Conservation (phyloP, 2,113 vertebrate genomes). For the Tragelaphus buxtoni region DNA sequence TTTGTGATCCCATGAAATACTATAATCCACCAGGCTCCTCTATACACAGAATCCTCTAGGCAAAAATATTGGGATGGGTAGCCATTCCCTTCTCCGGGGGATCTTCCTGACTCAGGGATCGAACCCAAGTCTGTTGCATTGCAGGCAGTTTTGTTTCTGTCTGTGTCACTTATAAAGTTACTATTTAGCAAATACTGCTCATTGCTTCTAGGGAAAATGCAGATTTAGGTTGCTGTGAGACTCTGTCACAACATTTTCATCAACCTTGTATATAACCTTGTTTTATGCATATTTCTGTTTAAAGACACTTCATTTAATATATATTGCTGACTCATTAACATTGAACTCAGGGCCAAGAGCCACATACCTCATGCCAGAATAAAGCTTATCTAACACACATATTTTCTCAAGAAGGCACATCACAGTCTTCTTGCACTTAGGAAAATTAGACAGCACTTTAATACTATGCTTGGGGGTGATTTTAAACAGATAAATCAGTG, state of each 20-base stretch:
- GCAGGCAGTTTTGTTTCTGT: accelerated
- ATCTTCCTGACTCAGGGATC: background rate
- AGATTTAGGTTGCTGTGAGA: background rate
- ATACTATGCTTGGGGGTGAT: background rate
- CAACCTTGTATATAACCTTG: background rate
- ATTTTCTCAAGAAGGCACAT: background rate
- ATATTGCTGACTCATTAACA: background rate
- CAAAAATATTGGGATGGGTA: background rate
- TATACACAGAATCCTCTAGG: background rate
- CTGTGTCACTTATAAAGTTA: background rate
- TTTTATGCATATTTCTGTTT: background rate
- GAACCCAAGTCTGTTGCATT: background rate
- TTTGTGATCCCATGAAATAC: background rate
- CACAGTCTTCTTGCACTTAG: background rate
- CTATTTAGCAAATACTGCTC: background rate
- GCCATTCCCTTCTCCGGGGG: background rate
- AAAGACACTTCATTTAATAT: background rate
- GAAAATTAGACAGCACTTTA: background rate
- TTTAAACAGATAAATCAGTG: background rate
- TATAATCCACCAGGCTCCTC: background rate
- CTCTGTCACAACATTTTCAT: background rate
- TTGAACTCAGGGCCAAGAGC: background rate
- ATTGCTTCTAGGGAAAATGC: background rate
- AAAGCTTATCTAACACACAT: background rate
- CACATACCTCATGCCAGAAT: background rate